Percentiles rank a stretch among this genome's conserved stretches.
phyloP scores from a whole-genome alignment of 2,113 vertebrate species.

The Empidonax alnorum region DNA sequence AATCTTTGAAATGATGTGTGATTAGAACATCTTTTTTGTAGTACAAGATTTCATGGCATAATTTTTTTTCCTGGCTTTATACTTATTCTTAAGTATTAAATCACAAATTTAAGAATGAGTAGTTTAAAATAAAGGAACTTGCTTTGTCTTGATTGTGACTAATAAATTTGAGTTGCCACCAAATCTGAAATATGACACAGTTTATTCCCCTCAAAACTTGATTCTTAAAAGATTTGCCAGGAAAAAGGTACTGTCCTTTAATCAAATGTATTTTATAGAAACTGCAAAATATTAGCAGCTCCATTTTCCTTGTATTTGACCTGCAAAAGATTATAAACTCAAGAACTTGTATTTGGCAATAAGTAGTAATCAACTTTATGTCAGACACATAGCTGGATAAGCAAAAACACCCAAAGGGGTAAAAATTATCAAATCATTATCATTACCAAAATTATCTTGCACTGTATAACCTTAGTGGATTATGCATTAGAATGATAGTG shows the following conservation, averaged over 20 bases:
- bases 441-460: background rate
- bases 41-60: background rate
- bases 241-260: background rate
- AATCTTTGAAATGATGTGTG: background rate
- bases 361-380: background rate
- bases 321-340: background rate
- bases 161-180: background rate
- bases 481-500: slow-evolving; percentile 20
- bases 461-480: background rate
- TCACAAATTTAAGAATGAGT: background rate
- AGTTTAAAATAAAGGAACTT: background rate
- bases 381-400: background rate
- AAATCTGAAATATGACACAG: background rate
- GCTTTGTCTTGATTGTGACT: background rate
- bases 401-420: background rate
- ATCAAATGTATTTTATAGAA: background rate
- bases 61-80: background rate
- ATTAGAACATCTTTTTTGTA: background rate
- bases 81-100: background rate
- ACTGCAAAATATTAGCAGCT: background rate
- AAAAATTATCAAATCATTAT: slow-evolving; percentile 14
- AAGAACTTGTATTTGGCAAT: background rate
- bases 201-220: background rate
- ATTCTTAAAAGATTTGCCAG: background rate
- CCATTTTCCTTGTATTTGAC: background rate